A percentile compares a stretch with the other conserved stretches of the same genome.
Conservation (phyloP, 92 coral and sea anemone genomes). For the Zoanthus sansibaricus region DNA sequence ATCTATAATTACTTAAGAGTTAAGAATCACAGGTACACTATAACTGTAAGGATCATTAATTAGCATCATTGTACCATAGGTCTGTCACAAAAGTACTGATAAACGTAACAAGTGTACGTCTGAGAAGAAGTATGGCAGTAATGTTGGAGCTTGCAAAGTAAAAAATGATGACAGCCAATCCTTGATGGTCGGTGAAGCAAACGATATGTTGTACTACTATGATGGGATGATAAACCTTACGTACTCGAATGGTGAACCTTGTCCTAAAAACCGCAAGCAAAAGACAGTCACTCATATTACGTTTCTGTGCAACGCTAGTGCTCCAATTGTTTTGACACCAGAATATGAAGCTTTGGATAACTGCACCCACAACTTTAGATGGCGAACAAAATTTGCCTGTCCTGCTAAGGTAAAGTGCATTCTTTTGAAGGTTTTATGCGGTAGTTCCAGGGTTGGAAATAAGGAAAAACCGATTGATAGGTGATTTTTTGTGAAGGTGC, state of each 20-base stretch:
- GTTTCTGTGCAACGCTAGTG: slow-evolving; percentile 79
- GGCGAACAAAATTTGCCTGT: slow-evolving; percentile 95
- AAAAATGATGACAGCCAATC: background rate
- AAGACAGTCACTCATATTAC: slow-evolving; percentile 73
- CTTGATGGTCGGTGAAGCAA: slow-evolving; percentile 59
- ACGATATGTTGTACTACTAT: slow-evolving; percentile 75
- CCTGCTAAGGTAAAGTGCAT: slow-evolving; percentile 77
- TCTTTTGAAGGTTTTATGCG: too few relatives aligned
- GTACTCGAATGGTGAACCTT: slow-evolving; percentile 67
- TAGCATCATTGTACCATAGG: background rate
- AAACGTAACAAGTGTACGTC: slow-evolving; percentile 22
- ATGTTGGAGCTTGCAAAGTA: slow-evolving; percentile 75
- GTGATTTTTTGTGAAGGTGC: too few relatives aligned
- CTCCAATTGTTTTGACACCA: slow-evolving; percentile 64
- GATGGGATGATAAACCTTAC: slow-evolving; percentile 93
- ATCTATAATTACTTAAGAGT: too few relatives aligned
- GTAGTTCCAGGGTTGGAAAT: too few relatives aligned
- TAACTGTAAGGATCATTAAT: too few relatives aligned
- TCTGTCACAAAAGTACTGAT: slow-evolving; percentile 48
- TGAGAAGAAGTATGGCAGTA: slow-evolving; percentile 6
- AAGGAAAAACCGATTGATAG: too few relatives aligned
- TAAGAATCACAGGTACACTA: too few relatives aligned
- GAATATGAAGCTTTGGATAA: slow-evolving; percentile 73
- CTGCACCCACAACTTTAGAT: slow-evolving; percentile 86
- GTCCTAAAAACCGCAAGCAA: slow-evolving; percentile 46